Percentiles rank a stretch among this genome's conserved stretches.
Conservation (phyloP, 1,140 invertebrate genomes). For the Neodiprion lecontei region DNA sequence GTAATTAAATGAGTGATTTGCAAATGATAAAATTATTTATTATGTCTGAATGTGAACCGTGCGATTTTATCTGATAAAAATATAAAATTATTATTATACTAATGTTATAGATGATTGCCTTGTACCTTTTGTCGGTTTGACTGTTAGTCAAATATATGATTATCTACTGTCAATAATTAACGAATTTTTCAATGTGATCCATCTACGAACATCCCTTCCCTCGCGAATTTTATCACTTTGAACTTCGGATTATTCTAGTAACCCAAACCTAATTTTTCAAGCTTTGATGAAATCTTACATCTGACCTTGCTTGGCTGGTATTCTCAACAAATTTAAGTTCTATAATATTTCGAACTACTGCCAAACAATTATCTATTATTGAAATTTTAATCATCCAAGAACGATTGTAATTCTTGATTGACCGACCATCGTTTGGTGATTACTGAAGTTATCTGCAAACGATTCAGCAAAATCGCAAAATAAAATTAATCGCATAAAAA, state of each 20-base stretch:
- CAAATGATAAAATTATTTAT: conserved; percentile 34
- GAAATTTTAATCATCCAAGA: neutral
- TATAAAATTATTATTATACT: conserved; percentile 42
- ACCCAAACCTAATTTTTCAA: too few species aligned
- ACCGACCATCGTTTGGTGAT: too few species aligned
- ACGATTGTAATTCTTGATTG: neutral
- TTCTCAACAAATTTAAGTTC: too few species aligned
- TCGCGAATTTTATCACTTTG: neutral
- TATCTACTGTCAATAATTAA: conserved; percentile 32
- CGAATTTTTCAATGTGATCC: neutral
- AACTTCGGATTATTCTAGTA: too few species aligned
- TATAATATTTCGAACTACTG: too few species aligned
- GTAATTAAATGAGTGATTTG: conserved; percentile 17
- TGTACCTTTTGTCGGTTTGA: conserved; percentile 43
- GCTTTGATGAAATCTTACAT: too few species aligned
- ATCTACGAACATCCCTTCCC: neutral
- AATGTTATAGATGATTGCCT: conserved; percentile 42
- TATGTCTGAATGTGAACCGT: conserved; percentile 30
- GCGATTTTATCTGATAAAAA: conserved; percentile 25
- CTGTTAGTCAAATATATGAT: conserved; percentile 40
- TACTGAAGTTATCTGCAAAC: neutral
- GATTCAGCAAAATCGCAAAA: neutral
- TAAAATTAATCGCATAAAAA: conserved; percentile 14
- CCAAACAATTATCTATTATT: neutral
- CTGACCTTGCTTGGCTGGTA: too few species aligned